Evolutionary conservation across 2,797 vertebrate genomes (phyloP).

Genomic region (Cetoscarus ocellatus): DNA sequence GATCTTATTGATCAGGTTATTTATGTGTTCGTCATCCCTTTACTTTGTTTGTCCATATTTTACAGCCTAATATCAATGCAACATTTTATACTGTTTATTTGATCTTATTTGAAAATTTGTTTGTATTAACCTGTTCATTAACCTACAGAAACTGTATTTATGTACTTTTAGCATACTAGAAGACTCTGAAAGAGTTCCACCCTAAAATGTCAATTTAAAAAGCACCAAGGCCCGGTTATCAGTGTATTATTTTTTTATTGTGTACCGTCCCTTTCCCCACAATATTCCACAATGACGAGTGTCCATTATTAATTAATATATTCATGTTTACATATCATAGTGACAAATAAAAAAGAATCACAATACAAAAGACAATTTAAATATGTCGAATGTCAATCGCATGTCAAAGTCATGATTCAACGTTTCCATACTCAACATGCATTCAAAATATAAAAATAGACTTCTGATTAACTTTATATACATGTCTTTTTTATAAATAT

Average conservation of each 20-base stretch:
- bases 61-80: too few relatives aligned
- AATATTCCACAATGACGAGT: conserved; percentile 71
- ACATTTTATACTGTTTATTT: too few relatives aligned
- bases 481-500: conserved; percentile 95
- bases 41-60: too few relatives aligned
- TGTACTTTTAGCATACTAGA: too few relatives aligned
- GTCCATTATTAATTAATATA: conserved; percentile 75
- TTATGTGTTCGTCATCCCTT: too few relatives aligned
- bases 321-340: conserved; percentile 76
- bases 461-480: conserved; percentile 90
- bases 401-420: conserved; percentile 82
- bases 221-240: conserved; percentile 18
- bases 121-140: too few relatives aligned
- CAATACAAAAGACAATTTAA: conserved; percentile 80
- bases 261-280: conserved; percentile 44
- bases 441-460: conserved; percentile 98
- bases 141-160: too few relatives aligned
- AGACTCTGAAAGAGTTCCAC: not conserved
- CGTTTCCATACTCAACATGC: conserved; percentile 84
- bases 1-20: too few relatives aligned
- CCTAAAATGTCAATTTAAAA: not conserved
- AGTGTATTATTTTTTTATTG: conserved; percentile 66
- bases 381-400: conserved; percentile 76
- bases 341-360: conserved; percentile 72
- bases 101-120: too few relatives aligned